Evolutionary conservation across 2,797 vertebrate genomes (phyloP), one percentile per base, ranked within the genome.

Genomic region (Buphagus erythrorhynchus): DNA sequence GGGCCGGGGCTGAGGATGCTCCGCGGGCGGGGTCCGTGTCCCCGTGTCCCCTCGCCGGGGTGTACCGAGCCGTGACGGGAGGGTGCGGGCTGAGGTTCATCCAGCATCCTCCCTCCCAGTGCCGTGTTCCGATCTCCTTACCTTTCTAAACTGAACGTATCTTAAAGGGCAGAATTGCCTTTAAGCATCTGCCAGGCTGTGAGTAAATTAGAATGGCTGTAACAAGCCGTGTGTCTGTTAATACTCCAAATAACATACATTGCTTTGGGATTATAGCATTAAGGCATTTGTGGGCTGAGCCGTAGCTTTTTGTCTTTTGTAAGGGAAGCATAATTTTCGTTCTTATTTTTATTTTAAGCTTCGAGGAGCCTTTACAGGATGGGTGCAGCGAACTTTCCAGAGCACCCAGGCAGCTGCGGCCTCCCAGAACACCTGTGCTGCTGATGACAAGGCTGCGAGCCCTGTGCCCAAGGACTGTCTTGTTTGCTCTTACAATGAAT

Each of bases 401-500:
- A 99, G 99, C 99, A 99, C 99, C 95, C 99, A 99, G 35, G 99
- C 98, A 95, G 99, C 98, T 21, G 90, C 99, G 1, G 99, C 98
- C 88, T 98, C 98, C 88, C 98, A 98, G 96, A 96, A 98, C 15
- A 93, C 95, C 63, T 97, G 97, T 76, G 94, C 97, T 89, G 98
- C 98, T 81, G 99, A 98, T 5, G 98, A 99, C 57, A 94, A 98
- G 86, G 97, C 95, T 49, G 95, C 98, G 19, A 98, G 98, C 43
- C 96, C 98, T 15, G 83, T 92, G 46, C 97, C 95, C 42, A 98
- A 99, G 91, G 98, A 99, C 57, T 99, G 99, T 91, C 99, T 98
- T 14, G 99, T 99, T 93, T 98, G 98, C 94, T 99, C 99, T 9
- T 98, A 99, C 98, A 99, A 99, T 49, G 99, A 99, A 98, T 99